A percentile compares a stretch with the other conserved stretches of the same genome.
phyloP scores from a whole-genome alignment of 2,113 vertebrate species.

The Neogale vison region DNA sequence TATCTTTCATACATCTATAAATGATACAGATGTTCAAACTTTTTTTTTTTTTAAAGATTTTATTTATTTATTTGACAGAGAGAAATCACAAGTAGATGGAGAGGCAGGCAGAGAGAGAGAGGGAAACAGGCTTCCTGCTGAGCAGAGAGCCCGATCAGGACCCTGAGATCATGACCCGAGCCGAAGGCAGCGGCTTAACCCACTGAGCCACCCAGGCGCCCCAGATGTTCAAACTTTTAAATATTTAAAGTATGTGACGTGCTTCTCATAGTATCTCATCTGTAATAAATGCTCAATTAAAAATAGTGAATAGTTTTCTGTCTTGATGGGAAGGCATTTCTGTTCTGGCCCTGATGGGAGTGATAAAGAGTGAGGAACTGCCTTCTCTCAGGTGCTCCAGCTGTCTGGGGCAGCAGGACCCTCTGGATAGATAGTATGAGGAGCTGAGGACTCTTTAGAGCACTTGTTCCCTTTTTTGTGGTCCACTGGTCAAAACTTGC shows the following conservation, averaged over 20 bases:
- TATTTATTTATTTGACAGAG: too few species aligned
- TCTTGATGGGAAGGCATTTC: not conserved
- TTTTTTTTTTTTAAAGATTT: too few species aligned
- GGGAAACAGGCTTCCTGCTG: too few species aligned
- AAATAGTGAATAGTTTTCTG: not conserved
- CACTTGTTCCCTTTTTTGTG: not conserved
- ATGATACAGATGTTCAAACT: not conserved
- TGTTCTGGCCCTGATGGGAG: not conserved
- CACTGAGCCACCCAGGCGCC: too few species aligned
- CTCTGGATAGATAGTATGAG: not conserved
- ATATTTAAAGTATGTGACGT: not conserved
- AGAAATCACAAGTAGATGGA: too few species aligned
- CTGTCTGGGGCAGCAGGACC: not conserved
- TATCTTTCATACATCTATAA: not conserved
- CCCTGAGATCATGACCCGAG: too few species aligned
- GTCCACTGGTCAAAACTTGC: not conserved
- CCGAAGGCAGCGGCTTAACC: too few species aligned
- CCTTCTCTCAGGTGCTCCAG: not conserved
- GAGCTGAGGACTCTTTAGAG: not conserved
- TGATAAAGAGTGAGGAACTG: not conserved
- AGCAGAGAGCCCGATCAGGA: too few species aligned
- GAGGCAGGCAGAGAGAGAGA: too few species aligned
- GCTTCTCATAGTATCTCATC: not conserved
- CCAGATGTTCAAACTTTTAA: not conserved
- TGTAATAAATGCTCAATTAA: not conserved